These are phyloP conservation scores for Laothoe populi DNA, from an alignment of 2,888 invertebrate genomes.

Conservation along the genomic window DNA sequence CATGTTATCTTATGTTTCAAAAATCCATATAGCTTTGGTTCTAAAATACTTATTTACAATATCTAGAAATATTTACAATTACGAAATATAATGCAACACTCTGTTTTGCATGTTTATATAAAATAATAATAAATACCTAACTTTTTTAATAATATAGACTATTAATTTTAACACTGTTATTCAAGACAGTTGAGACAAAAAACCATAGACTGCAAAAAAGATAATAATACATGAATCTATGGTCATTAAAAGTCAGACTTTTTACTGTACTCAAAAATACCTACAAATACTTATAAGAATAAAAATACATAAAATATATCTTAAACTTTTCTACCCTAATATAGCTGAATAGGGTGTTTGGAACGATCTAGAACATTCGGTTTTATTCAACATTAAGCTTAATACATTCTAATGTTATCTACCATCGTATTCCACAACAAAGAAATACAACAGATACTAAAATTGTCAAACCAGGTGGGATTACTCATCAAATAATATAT, in stretches of 20 bases:
- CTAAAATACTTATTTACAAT: slow-evolving; percentile 53
- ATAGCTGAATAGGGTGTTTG: neutral
- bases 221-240: slow-evolving; percentile 27
- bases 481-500: slow-evolving; percentile 24
- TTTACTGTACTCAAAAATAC: slow-evolving; percentile 24
- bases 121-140: slow-evolving; percentile 34
- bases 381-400: slow-evolving; percentile 13
- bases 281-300: slow-evolving; percentile 36
- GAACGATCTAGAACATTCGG: slow-evolving; percentile 4
- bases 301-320: slow-evolving; percentile 34
- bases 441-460: slow-evolving; percentile 25
- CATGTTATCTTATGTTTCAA: slow-evolving; percentile 31
- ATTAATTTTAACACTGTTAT: slow-evolving; percentile 7
- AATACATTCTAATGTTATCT: slow-evolving; percentile 22
- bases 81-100: slow-evolving; percentile 55
- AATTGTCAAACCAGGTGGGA: slow-evolving; percentile 24
- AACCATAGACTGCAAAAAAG: slow-evolving; percentile 25
- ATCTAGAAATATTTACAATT: slow-evolving; percentile 44
- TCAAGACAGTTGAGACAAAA: slow-evolving; percentile 5
- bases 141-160: slow-evolving; percentile 9
- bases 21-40: slow-evolving; percentile 60
- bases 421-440: slow-evolving; percentile 17
- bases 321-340: neutral
- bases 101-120: slow-evolving; percentile 44
- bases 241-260: slow-evolving; percentile 24